Evolutionary conservation across 1,140 invertebrate genomes (phyloP), one percentile per base, ranked within the genome.

Genomic region (Listronotus oregonensis): DNA sequence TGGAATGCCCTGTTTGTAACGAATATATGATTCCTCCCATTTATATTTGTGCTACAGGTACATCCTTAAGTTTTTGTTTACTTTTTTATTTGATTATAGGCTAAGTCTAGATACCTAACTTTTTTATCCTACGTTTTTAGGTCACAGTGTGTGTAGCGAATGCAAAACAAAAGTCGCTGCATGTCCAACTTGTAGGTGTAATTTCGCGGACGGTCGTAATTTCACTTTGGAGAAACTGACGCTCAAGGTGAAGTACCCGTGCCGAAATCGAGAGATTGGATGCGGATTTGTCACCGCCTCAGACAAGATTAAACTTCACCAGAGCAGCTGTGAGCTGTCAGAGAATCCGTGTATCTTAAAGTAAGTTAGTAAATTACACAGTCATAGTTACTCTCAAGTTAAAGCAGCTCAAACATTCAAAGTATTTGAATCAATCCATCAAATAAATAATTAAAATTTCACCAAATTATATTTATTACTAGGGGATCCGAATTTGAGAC

Each of bases 1-100:
- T 85, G 72, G 84, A 85, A 73, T 85, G 84, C 67, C 83, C 84
- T 3, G 83, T 85, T 64, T 85, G 83, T 71, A 78, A 83, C 69
- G 83, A 85, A 68, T 81, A 80, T 67, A 83, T 83, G 78, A 77
- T 82, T 66, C 81, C 83, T 54, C 83, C 83, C 17, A 82, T 84
- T 58, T 72, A 76, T 69, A 83, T 84, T 75, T 85, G 83, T 61
- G 0, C 47, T 32, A 61, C 75, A 77, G 80, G 59, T 82, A 81
- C 3, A 7, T 11, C 31, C 50, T n/a, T 18, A 18, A 27, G 12
- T 7, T 12, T 43, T 43, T 7, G 42, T n/a, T n/a, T 43, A 43
- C n/a, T n/a, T n/a, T n/a, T n/a, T n/a, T n/a, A n/a, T n/a, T n/a
- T n/a, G n/a, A n/a, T n/a, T n/a, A n/a, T 7, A 12, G 12, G 42